Evolutionary conservation across 1,140 invertebrate genomes (phyloP).

Genomic region (Phthorimaea operculella): DNA sequence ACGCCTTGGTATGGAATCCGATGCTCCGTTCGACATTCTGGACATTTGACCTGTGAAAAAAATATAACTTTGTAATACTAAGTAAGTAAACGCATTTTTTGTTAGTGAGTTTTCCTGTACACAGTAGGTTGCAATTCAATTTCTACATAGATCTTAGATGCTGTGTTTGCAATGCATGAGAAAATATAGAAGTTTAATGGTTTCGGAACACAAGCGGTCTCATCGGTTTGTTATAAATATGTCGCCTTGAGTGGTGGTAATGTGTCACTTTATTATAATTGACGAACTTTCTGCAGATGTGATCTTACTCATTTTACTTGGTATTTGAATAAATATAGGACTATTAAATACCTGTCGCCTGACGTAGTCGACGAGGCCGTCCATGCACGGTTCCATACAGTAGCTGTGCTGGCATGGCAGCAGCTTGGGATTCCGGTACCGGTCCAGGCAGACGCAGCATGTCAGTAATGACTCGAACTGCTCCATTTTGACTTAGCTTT

Average conservation of each 20-base stretch:
- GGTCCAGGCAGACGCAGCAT: constrained; percentile 97
- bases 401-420: constrained; percentile 99
- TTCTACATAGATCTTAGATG: too few relatives aligned
- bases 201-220: too few relatives aligned
- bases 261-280: too few relatives aligned
- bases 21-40: constrained; percentile 98
- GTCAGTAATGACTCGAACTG: constrained; percentile 98
- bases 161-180: too few relatives aligned
- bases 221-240: too few relatives aligned
- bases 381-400: constrained; percentile 98
- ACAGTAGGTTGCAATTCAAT: too few relatives aligned
- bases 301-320: too few relatives aligned
- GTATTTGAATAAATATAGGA: neutral
- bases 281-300: too few relatives aligned
- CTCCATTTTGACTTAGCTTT: constrained; percentile 76
- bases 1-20: constrained; percentile 96
- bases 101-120: too few relatives aligned
- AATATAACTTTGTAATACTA: neutral
- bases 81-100: too few relatives aligned
- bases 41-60: constrained; percentile 90
- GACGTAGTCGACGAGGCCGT: constrained; percentile 95
- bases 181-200: too few relatives aligned
- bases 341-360: constrained; percentile 77
- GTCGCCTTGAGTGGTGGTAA: too few relatives aligned
- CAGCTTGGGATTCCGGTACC: constrained; percentile 96